Conservation (phyloP, 2,113 vertebrate species). For the Oenanthe oenanthe region DNA sequence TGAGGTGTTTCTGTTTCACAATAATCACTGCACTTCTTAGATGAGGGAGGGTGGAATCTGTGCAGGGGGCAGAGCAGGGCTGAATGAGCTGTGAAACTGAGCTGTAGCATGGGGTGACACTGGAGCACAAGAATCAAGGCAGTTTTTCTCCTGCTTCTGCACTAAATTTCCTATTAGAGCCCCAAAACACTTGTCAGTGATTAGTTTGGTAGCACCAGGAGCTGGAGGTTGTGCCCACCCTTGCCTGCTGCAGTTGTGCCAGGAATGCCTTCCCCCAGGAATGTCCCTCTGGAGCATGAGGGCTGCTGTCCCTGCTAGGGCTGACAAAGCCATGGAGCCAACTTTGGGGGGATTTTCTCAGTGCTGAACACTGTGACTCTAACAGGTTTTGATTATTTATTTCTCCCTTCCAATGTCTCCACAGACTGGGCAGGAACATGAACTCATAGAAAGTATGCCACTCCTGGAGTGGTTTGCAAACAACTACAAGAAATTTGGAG, state of each 20-base stretch:
- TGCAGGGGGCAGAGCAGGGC: background rate
- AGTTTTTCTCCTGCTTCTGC: background rate
- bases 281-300: background rate
- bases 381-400: background rate
- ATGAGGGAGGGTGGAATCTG: background rate
- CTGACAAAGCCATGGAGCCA: background rate
- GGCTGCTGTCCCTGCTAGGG: background rate
- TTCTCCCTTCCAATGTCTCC: background rate
- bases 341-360: background rate
- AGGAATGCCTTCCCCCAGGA: background rate
- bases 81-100: background rate
- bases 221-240: background rate
- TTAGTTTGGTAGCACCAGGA: background rate
- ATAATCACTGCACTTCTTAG: background rate
- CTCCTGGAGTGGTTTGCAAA: conserved; percentile 99
- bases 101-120: too few species aligned
- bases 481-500: conserved; percentile 99
- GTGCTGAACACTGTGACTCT: background rate
- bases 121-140: background rate
- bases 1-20: background rate
- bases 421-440: conserved; percentile 97
- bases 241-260: background rate
- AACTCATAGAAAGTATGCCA: conserved; percentile 99
- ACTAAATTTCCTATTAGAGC: background rate
- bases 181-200: background rate